Evolutionary conservation across 2,888 invertebrate species (phyloP).

Genomic region (Erebia ligea): DNA sequence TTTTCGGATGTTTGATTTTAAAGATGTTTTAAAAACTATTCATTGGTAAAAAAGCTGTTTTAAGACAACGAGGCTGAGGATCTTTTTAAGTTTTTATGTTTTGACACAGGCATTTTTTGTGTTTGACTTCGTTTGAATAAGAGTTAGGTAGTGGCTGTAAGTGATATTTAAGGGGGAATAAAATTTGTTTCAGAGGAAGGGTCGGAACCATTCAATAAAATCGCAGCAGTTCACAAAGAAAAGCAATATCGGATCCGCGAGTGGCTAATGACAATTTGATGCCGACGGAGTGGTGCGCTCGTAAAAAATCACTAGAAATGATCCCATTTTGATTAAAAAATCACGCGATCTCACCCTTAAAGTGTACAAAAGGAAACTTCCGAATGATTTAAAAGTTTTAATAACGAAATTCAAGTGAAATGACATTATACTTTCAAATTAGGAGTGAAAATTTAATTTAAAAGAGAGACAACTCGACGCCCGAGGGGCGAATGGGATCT

Average conservation of each 20-base stretch:
- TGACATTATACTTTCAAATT: constrained; percentile 85
- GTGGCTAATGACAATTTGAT: constrained; percentile 82
- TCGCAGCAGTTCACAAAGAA: constrained; percentile 73
- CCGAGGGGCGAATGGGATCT: constrained; percentile 78
- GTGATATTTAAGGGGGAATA: constrained; percentile 34
- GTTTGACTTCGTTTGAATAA: background rate
- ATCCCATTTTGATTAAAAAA: constrained; percentile 83
- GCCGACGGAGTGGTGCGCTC: constrained; percentile 73
- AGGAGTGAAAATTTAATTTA: constrained; percentile 85
- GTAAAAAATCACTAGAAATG: constrained; percentile 82
- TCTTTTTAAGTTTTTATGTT: background rate
- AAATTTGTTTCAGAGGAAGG: constrained; percentile 47
- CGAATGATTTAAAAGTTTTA: constrained; percentile 84
- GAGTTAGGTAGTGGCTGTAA: background rate
- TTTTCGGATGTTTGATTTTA: constrained; percentile 30
- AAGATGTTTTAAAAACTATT: constrained; percentile 18
- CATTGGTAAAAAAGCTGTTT: background rate
- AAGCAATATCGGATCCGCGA: constrained; percentile 80
- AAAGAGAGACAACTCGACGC: constrained; percentile 81
- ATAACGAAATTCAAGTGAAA: constrained; percentile 83
- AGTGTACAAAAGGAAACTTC: constrained; percentile 69
- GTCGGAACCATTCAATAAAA: constrained; percentile 75
- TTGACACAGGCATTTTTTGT: background rate
- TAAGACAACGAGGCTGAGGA: background rate
- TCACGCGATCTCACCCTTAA: constrained; percentile 74